phyloP scores from a whole-genome alignment of 2,113 vertebrate genomes.

The Alligator sinensis region DNA sequence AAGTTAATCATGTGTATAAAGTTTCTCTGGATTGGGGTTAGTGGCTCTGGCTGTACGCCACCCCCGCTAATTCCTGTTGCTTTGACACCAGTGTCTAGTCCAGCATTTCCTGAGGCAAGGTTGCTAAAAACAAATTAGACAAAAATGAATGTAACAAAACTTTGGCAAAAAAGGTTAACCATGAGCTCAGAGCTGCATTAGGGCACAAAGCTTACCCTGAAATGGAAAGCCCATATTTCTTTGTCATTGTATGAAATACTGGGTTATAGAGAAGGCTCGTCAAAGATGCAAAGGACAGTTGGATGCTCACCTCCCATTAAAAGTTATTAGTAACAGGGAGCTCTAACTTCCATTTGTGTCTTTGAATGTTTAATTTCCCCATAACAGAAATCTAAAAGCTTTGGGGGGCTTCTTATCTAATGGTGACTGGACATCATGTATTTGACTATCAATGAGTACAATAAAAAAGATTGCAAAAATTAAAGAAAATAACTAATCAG shows the following conservation, averaged over 20 bases:
- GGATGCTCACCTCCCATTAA: background rate
- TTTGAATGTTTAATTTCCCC: background rate
- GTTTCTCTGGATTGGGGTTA: too few species aligned
- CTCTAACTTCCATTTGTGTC: accelerated
- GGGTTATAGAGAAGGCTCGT: background rate
- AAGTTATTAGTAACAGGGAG: background rate
- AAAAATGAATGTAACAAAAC: background rate
- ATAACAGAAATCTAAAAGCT: background rate
- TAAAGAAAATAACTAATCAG: background rate
- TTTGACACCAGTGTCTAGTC: background rate
- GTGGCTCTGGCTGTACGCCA: too few species aligned
- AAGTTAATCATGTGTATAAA: too few species aligned
- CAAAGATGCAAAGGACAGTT: background rate
- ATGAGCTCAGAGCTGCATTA: background rate
- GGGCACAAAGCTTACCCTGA: background rate
- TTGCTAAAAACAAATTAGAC: background rate
- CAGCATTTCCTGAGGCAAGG: background rate
- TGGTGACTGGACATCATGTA: background rate
- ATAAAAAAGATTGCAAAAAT: background rate
- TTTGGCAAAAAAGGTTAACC: background rate
- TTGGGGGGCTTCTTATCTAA: background rate
- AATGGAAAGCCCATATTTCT: background rate
- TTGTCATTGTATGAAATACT: background rate
- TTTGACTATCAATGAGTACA: background rate
- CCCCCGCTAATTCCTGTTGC: background rate